Evolutionary conservation across 2,113 vertebrate species (phyloP), one percentile per base, ranked within the genome.

Genomic region (Chauna torquata): DNA sequence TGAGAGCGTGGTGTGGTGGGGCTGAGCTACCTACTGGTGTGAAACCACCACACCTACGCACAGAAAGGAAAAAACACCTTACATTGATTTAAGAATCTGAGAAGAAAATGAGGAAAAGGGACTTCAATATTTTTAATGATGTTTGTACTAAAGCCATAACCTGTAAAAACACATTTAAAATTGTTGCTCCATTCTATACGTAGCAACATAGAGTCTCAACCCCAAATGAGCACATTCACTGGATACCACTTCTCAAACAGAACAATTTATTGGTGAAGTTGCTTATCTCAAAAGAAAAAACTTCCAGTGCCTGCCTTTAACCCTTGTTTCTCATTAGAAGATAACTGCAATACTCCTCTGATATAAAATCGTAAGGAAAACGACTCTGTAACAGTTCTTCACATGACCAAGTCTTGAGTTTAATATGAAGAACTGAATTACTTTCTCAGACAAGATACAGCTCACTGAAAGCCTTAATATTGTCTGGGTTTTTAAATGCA

Each of bases 161-260:
- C 24, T 24, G 44, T 20, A 38, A 54, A 27, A 55, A 15, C 6
- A 14, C 32, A 50, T 18, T 36, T 34, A 0, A 50, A 71, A 5
- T 2, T 16, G 61, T 8, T 61, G 49, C 12, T 77, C 7, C 28
- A 7, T 28, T 61, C 77, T 34, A 8, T 6, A 18, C 1, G 12
- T 8, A 57, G 30, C 6, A 55, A 32, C 2, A 7, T 3, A 59
- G 59, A 38, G 40, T 11, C 36, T 79, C 92, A 57, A 5, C 23
- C 45, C 57, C 24, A 42, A 38, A 62, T 1, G 17, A 6, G 24
- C 32, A 12, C 1, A 0, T 2, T 50, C 42, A 19, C 24, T 36
- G n/a, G 34, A 13, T 3, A 34, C 2, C 27, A 17, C 5, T 52
- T 44, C 72, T 38, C 61, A 75, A 49, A 18, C 42, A 49, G 75